Base-by-base conservation (phyloP, 2,113 vertebrate genomes). In the Phoxinus phoxinus region DNA sequence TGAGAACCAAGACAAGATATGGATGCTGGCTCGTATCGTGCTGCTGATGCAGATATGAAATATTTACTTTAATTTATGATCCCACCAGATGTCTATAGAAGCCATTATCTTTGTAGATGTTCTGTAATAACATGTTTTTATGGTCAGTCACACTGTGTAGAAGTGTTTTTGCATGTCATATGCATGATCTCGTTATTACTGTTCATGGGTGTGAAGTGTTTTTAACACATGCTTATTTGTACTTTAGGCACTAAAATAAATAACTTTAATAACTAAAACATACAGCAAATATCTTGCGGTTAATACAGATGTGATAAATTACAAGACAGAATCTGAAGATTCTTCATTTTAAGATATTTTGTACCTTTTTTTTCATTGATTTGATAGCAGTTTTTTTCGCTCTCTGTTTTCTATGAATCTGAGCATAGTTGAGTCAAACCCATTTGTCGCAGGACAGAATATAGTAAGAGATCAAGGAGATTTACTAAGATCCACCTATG, bases 21-120 rank as follows among this genome's bases (percentile, higher is more conserved):
- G 32, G 32, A 37, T 37, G 4, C 19, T 71, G n/a, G 41, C 15
- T 21, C 51, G 44, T 6, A 69, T 41, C 48, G 35, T 48, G 72
- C 35, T 46, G 23, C 2, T 13, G 25, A 48, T 75, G 23, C 2
- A 0, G 6, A 25, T 74, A 48, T 74, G 12, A 46, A 25, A 75
- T 30, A 75, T 75, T 75, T 4, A 46, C 3, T 73, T 44, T 19
- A 9, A 51, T 17, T 46, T 56, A 56, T 21, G 19, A 56, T 46
- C 27, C 48, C 5, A 44, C 2, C 21, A 25, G 41, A 46, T 23
- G 27, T 48, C 25, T n/a, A 15, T 69, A 32, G 35, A 69, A 35
- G 65, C 65, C 21, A 41, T 71, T 21, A 23, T 71, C 9, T 71
- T 41, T 73, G 12, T 73, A 73, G 37, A 73, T 73, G 51, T 73